Base-by-base conservation (phyloP, 1,140 invertebrate genomes). In the Vollenhovia emeryi region DNA sequence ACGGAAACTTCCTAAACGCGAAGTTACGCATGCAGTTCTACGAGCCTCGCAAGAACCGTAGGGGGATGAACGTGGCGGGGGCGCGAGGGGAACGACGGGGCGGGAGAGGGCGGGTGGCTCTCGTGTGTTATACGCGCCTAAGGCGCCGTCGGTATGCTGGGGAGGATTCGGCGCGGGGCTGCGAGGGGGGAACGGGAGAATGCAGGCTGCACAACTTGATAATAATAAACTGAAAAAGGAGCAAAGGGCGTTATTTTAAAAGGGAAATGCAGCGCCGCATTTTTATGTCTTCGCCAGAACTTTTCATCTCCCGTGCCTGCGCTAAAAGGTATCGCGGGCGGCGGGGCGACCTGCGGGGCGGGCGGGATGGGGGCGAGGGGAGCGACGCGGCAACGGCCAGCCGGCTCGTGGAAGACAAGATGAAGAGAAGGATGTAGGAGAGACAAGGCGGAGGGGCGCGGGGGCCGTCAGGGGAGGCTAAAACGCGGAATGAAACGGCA, bases 231-330 rank as follows among this genome's bases (percentile, higher is more conserved):
- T 94, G 91, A 94, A 94, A 95, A 94, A 94, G 91, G 89, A 93
- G 92, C 91, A 94, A 94, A 93, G 92, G 92, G 91, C 94, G 92
- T 95, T 94, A 95, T 94, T 95, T 94, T 95, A 94, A 95, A 94
- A 95, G 94, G 94, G 93, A 94, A 95, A 94, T 95, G 93, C 93
- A 94, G 92, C 93, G 92, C 89, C 93, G 93, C 93, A 93, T 95
- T 95, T 95, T 94, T 95, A 95, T 95, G 94, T 95, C 94, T 95
- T 95, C 93, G 93, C 94, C 93, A 94, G 93, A 95, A 95, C 93
- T 95, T 95, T 95, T 95, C 94, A 94, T 94, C 94, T 92, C 86
- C 73, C 83, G 88, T 75, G 30, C 80, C 57, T 64, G 52, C 78
- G 76, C 73, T 80, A 82, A 71, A 82, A 82, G 78, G 78, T 69